Evolutionary conservation across 2,113 vertebrate species (phyloP).

Genomic region (Nesospiza acunhae): DNA sequence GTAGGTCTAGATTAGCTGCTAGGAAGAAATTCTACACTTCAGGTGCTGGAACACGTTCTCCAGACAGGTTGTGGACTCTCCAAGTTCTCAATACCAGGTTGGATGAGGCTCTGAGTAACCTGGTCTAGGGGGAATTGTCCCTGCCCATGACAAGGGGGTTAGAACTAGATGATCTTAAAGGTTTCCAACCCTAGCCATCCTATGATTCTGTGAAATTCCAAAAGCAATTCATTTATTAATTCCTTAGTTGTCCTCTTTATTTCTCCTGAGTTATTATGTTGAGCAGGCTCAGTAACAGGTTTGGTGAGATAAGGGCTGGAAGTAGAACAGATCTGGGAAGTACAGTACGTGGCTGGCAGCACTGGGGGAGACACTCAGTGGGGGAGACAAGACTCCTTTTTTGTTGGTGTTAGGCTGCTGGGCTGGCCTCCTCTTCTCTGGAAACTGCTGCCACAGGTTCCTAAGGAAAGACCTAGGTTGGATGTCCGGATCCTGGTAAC

Average conservation of each 20-base stretch:
- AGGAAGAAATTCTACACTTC: background rate
- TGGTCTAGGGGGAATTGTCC: background rate
- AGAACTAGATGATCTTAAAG: background rate
- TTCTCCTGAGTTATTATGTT: background rate
- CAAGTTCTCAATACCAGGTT: background rate
- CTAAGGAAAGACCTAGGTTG: background rate
- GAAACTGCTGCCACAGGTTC: background rate
- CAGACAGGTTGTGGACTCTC: background rate
- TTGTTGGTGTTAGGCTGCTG: background rate
- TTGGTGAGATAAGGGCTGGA: background rate
- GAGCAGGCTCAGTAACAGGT: background rate
- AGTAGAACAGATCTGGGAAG: background rate
- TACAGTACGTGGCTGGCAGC: accelerated
- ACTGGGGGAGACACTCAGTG: background rate
- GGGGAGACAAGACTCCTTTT: background rate
- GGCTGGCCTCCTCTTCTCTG: background rate
- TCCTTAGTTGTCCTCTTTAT: background rate
- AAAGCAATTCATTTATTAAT: background rate
- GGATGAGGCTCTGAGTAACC: background rate
- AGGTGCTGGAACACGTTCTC: background rate
- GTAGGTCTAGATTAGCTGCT: background rate
- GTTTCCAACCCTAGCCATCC: background rate
- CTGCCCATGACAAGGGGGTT: background rate
- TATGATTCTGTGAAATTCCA: background rate
- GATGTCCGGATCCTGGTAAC: background rate